Percentiles rank a stretch among this genome's conserved stretches.
Evolutionary conservation across 2,797 vertebrate genomes (phyloP).

Genomic region (Sebastes oblongus): DNA sequence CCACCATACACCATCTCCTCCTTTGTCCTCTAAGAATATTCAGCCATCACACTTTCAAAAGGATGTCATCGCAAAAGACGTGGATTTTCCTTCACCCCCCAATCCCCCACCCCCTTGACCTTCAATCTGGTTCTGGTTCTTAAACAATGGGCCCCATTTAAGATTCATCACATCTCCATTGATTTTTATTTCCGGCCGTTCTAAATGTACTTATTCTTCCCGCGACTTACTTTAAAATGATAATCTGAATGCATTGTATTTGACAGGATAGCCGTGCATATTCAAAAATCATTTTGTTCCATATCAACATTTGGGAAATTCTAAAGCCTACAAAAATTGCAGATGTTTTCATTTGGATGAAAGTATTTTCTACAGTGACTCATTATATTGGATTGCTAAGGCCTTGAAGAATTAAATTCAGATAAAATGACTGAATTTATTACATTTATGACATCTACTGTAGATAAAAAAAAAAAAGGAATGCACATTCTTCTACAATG

Average conservation of each 20-base stretch:
- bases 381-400: slow-evolving; percentile 24
- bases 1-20: slow-evolving; percentile 39
- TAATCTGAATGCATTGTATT: slow-evolving; percentile 47
- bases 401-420: slow-evolving; percentile 33
- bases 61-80: slow-evolving; percentile 66
- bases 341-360: slow-evolving; percentile 22
- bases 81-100: slow-evolving; percentile 52
- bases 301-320: neutral
- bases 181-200: slow-evolving; percentile 61
- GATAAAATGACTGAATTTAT: slow-evolving; percentile 34
- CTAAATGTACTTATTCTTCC: slow-evolving; percentile 48
- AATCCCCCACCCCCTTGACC: slow-evolving; percentile 48
- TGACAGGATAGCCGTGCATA: slow-evolving; percentile 24
- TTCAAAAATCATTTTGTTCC: slow-evolving; percentile 32
- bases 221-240: slow-evolving; percentile 41
- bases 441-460: neutral
- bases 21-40: slow-evolving; percentile 70
- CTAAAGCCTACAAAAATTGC: neutral
- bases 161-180: slow-evolving; percentile 67
- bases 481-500: neutral
- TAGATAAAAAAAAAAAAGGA: neutral
- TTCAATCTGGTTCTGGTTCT: slow-evolving; percentile 69
- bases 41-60: slow-evolving; percentile 61
- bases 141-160: slow-evolving; percentile 69
- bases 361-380: slow-evolving; percentile 20